phyloP scores from a whole-genome alignment of 2,888 invertebrate species.

The Rhamnusium bicolor region DNA sequence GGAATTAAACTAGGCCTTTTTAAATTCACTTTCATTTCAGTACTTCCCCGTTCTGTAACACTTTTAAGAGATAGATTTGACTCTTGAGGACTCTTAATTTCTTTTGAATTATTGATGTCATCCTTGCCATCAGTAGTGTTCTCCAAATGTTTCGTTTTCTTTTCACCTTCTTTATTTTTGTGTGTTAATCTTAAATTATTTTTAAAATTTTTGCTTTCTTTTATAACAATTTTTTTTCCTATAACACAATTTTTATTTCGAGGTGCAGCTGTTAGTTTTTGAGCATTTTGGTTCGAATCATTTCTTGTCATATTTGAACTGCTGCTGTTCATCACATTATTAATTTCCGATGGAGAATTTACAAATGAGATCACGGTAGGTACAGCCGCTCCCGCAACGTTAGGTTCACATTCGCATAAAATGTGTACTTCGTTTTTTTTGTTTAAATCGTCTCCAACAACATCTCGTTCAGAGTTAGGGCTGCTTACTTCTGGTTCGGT shows the following conservation, averaged over 20 bases:
- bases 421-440: constrained; percentile 47
- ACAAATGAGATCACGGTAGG: constrained; percentile 51
- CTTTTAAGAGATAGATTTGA: background rate
- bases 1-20: constrained; percentile 40
- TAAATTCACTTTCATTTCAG: background rate
- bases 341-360: background rate
- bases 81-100: background rate
- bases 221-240: background rate
- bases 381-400: constrained; percentile 58
- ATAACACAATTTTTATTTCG: background rate
- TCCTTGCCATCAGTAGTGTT: background rate
- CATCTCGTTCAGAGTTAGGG: constrained; percentile 40
- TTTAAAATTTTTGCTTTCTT: background rate
- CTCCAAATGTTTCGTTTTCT: background rate
- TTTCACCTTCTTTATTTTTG: background rate
- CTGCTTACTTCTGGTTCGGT: constrained; percentile 29
- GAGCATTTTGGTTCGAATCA: background rate
- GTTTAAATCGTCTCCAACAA: constrained; percentile 50
- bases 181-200: background rate
- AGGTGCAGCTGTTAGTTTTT: background rate
- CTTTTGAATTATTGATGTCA: background rate
- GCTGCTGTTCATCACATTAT: background rate
- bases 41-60: background rate
- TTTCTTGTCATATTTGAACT: background rate
- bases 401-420: constrained; percentile 57